These are phyloP conservation scores for Wasmannia auropunctata DNA, from an alignment of 1,140 invertebrate genomes.

Conservation along the genomic window DNA sequence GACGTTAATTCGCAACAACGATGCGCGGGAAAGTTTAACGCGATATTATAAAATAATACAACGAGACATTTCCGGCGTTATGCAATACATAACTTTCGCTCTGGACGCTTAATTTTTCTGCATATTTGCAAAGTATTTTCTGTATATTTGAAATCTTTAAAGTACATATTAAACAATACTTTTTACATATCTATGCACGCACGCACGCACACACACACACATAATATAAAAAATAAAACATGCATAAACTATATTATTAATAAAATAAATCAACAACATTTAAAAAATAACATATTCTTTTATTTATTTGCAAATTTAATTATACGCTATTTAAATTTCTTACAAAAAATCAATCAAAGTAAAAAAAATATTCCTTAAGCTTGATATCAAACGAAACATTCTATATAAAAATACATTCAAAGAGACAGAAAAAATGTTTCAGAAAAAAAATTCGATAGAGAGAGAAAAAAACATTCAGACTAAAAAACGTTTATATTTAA, in stretches of 20 bases:
- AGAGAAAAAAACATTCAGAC: not conserved
- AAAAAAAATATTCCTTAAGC: not conserved
- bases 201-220: too few species aligned
- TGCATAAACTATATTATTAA: too few species aligned
- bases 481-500: not conserved
- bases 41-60: conserved; percentile 54
- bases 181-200: not conserved
- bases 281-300: not conserved
- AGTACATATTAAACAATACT: conserved; percentile 32
- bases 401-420: not conserved
- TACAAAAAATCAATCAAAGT: not conserved
- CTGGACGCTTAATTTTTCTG: not conserved
- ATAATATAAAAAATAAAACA: not conserved
- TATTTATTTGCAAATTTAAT: not conserved
- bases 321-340: not conserved
- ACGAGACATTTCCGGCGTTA: conserved; percentile 26
- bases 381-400: not conserved
- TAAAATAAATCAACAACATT: not conserved
- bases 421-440: not conserved
- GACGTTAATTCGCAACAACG: conserved; percentile 54
- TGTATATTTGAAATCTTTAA: not conserved
- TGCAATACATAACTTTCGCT: conserved; percentile 10
- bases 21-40: conserved; percentile 28
- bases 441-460: not conserved
- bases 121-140: conserved; percentile 6